phyloP scores from a whole-genome alignment of 1,140 invertebrate genomes.

The Homarus americanus region DNA sequence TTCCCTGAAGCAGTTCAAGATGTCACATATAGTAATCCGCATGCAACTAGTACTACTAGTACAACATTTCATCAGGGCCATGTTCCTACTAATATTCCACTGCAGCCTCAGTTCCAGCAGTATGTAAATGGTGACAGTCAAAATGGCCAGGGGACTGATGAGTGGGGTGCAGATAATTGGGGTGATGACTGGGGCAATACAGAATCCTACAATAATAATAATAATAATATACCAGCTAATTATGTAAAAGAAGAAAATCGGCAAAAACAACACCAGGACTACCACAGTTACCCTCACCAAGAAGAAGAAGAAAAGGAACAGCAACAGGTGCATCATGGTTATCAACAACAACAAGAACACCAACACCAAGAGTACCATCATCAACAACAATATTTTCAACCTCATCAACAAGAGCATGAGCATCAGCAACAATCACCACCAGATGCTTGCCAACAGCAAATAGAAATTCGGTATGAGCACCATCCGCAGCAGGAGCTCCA shows the following conservation, averaged over 20 bases:
- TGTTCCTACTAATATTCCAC: neutral
- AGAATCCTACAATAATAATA: conserved; percentile 48
- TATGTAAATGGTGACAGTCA: conserved; percentile 46
- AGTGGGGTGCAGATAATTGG: conserved; percentile 49
- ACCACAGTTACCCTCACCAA: neutral
- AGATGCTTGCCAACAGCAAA: neutral
- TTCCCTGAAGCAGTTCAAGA: neutral
- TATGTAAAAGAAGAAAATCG: conserved; percentile 33
- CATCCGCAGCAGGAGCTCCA: neutral
- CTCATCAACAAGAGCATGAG: neutral
- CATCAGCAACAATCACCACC: neutral
- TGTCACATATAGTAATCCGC: neutral
- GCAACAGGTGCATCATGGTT: conserved; percentile 17
- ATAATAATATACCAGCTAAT: conserved; percentile 42
- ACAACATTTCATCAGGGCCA: neutral
- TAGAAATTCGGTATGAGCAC: no score
- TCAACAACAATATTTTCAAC: neutral
- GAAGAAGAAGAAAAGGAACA: conserved; percentile 21
- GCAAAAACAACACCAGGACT: conserved; percentile 14
- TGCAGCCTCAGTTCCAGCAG: conserved; percentile 6
- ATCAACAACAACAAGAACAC: neutral
- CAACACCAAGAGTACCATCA: conserved; percentile 25
- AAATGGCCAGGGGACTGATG: conserved; percentile 39
- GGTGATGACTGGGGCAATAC: conserved; percentile 43
- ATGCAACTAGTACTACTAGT: neutral